Evolutionary conservation across 2,888 invertebrate genomes (phyloP).

Genomic region (Hedya salicella): DNA sequence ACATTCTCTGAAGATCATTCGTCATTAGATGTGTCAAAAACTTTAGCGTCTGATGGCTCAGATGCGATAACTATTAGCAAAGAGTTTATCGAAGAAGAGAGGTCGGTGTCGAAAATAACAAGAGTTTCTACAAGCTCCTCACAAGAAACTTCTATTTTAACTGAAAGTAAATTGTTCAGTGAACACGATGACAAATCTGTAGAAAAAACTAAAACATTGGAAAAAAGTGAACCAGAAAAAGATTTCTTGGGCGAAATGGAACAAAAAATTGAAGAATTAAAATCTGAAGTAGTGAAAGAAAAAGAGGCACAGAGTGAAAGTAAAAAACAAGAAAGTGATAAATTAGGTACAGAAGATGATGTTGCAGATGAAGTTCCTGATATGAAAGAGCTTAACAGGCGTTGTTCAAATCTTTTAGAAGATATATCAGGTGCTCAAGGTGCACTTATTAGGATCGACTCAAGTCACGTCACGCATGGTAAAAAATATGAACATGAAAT

Average conservation of each 20-base stretch:
- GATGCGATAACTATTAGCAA: slow-evolving; percentile 73
- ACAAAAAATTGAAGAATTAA: slow-evolving; percentile 62
- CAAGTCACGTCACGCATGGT: slow-evolving; percentile 80
- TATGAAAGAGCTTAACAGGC: slow-evolving; percentile 78
- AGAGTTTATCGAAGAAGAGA: slow-evolving; percentile 75
- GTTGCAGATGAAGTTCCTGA: slow-evolving; percentile 71
- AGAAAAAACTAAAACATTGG: slow-evolving; percentile 61
- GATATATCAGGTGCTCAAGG: slow-evolving; percentile 77
- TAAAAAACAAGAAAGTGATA: slow-evolving; percentile 46
- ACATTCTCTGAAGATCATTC: slow-evolving; percentile 82
- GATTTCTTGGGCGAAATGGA: slow-evolving; percentile 66
- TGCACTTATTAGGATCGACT: slow-evolving; percentile 79
- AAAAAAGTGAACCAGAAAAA: slow-evolving; percentile 61
- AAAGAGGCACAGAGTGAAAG: slow-evolving; percentile 51
- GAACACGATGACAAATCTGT: slow-evolving; percentile 70
- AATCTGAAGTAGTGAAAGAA: slow-evolving; percentile 64
- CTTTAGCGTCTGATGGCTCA: slow-evolving; percentile 79
- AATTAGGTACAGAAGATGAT: slow-evolving; percentile 45
- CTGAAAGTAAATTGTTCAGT: slow-evolving; percentile 75
- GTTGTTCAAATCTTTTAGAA: slow-evolving; percentile 81
- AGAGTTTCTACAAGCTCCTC: slow-evolving; percentile 72
- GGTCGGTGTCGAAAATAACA: slow-evolving; percentile 67
- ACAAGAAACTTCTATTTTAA: slow-evolving; percentile 74
- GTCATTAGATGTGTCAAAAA: slow-evolving; percentile 79
- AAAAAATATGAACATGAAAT: no score